Percentiles rank a stretch among this genome's conserved stretches.
Conservation (phyloP, 37 sponge, comb jelly and placozoan genomes). For the Ianthella basta region DNA sequence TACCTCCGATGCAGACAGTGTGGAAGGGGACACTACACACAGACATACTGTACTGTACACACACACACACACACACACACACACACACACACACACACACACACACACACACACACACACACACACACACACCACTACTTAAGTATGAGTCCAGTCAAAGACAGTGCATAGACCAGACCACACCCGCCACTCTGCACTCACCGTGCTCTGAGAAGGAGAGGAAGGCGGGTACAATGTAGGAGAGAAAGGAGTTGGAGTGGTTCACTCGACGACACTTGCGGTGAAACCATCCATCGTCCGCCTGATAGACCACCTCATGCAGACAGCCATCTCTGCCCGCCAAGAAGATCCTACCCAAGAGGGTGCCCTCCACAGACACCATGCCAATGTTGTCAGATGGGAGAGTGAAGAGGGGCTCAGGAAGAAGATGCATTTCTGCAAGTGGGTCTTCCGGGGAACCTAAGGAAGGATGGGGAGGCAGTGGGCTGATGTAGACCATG, state of each 20-base stretch:
- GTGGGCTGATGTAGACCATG: conserved; percentile 7
- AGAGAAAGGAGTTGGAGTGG: conserved; percentile 85
- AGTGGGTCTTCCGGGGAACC: conserved; percentile 43
- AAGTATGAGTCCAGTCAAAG: too few relatives aligned
- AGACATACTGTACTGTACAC: not conserved
- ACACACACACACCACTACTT: too few relatives aligned
- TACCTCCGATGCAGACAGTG: too few relatives aligned
- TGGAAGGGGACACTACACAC: not conserved
- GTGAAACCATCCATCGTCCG: conserved; percentile 93
- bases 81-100: not conserved
- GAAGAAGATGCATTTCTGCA: conserved; percentile 95
- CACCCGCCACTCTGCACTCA: not conserved
- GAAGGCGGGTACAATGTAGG: conserved; percentile 92
- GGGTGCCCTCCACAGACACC: conserved; percentile 56
- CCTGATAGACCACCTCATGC: conserved; percentile 92
- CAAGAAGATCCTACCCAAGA: conserved; percentile 81
- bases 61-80: not conserved
- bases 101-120: too few relatives aligned
- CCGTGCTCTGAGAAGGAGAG: conserved; percentile 85
- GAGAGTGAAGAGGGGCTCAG: conserved; percentile 90
- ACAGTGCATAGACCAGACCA: too few relatives aligned
- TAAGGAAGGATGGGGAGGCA: not conserved
- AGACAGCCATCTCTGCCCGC: conserved; percentile 93
- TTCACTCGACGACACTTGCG: conserved; percentile 81
- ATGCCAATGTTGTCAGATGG: conserved; percentile 87